These are phyloP conservation scores for Crepidodera aurea DNA, from an alignment of 2,888 invertebrate genomes.

Conservation along the genomic window DNA sequence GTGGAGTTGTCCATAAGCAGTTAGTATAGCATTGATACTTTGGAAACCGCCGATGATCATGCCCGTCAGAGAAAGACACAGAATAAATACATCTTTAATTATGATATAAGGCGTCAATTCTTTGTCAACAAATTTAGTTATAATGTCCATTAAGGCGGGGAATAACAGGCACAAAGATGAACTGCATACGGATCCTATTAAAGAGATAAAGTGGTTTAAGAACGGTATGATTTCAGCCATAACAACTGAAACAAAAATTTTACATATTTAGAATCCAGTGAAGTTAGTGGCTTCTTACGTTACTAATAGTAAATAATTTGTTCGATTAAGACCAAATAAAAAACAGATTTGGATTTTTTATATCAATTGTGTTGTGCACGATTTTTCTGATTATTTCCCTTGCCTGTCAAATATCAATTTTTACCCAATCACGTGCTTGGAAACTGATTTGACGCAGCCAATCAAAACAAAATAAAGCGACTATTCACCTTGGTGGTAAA, in stretches of 20 bases:
- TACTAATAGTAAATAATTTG: no score
- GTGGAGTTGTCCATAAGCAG: no score
- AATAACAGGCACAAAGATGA: slow-evolving; percentile 86
- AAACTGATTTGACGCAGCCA: no score
- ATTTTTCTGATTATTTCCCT: no score
- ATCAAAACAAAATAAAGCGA: no score
- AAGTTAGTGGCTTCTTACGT: no score
- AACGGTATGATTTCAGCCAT: slow-evolving; percentile 86
- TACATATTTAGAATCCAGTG: not conserved
- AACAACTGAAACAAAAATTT: slow-evolving; percentile 68
- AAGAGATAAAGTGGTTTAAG: slow-evolving; percentile 84
- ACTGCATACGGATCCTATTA: slow-evolving; percentile 89
- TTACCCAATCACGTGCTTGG: no score
- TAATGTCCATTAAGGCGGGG: slow-evolving; percentile 67
- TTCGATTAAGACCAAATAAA: no score
- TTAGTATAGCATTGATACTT: not conserved
- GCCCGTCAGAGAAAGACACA: not conserved
- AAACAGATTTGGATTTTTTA: no score
- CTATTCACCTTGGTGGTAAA: no score
- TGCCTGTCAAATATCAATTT: no score
- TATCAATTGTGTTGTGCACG: no score
- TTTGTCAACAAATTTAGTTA: not conserved
- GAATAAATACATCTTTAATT: not conserved
- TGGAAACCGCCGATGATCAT: not conserved
- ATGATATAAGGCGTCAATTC: not conserved